These are phyloP conservation scores for Halcyon malimbica DNA, from an alignment of 2,113 vertebrate genomes.

Conservation along the genomic window DNA sequence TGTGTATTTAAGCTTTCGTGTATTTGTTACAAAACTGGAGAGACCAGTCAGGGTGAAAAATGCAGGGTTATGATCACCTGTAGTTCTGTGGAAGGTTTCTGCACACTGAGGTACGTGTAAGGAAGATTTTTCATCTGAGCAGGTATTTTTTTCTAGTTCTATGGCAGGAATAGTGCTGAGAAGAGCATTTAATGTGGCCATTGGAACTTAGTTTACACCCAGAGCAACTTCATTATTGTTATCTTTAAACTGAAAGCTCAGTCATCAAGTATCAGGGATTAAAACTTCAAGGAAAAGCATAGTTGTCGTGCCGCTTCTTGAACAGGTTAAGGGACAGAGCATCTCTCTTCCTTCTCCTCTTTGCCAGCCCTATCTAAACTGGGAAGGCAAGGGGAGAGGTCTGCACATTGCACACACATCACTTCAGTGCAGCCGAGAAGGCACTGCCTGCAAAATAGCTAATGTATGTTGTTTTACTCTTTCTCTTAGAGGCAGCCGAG, in stretches of 20 bases:
- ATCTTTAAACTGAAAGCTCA: not conserved
- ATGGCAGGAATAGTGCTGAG: not conserved
- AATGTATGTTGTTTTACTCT: not conserved
- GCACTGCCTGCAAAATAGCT: not conserved
- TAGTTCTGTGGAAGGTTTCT: not conserved
- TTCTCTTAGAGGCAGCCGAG: slow-evolving; percentile 80
- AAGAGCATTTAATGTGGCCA: not conserved
- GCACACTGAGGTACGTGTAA: not conserved
- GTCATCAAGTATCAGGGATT: not conserved
- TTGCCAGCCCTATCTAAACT: not conserved
- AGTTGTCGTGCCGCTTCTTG: not conserved
- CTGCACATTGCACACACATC: not conserved
- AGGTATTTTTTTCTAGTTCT: not conserved
- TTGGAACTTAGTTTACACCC: not conserved
- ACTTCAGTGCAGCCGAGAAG: not conserved
- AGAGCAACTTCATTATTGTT: not conserved
- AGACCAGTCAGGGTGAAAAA: not conserved
- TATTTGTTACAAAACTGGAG: not conserved
- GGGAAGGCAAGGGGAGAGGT: not conserved
- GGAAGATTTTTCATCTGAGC: not conserved
- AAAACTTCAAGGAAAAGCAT: not conserved
- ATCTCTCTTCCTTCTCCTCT: not conserved
- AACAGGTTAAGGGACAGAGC: not conserved
- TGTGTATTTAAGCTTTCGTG: not conserved
- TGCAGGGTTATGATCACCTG: not conserved